Evolutionary conservation across 2,888 invertebrate species (phyloP).

Genomic region (Crepidodera aurea): DNA sequence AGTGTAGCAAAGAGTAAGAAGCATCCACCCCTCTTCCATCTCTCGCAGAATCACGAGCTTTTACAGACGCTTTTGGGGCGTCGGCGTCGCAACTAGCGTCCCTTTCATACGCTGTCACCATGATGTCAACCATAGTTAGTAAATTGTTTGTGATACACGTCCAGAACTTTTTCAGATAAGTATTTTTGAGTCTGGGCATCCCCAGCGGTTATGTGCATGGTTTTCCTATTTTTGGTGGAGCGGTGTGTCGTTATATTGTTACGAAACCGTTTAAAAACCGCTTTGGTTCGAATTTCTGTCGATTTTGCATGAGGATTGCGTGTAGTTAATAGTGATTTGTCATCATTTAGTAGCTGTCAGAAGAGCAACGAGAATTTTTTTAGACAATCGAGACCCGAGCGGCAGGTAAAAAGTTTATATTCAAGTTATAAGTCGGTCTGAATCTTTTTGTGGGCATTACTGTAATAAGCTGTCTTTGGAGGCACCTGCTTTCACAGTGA

Average conservation of each 20-base stretch:
- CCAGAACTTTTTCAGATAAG: constrained; percentile 42
- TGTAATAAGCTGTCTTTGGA: constrained; percentile 3
- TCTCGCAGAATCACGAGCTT: constrained; percentile 58
- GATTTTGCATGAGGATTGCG: constrained; percentile 51
- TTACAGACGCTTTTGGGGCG: constrained; percentile 59
- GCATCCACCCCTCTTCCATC: constrained; percentile 48
- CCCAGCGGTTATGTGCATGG: constrained; percentile 24
- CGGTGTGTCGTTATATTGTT: constrained; percentile 23
- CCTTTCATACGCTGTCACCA: constrained; percentile 50
- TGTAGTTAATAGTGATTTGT: constrained; percentile 55
- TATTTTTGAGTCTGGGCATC: constrained; percentile 30
- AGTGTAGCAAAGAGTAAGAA: constrained; percentile 47
- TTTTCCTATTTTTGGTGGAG: constrained; percentile 3
- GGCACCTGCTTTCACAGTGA: neutral
- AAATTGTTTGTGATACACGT: constrained; percentile 50
- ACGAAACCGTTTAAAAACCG: constrained; percentile 45
- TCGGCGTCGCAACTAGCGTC: constrained; percentile 56
- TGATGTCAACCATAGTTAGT: constrained; percentile 51
- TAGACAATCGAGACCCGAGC: constrained; percentile 37
- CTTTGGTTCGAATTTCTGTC: constrained; percentile 35
- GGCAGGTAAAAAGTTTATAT: constrained; percentile 45
- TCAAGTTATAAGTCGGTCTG: constrained; percentile 28
- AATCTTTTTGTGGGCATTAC: constrained; percentile 39
- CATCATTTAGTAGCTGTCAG: constrained; percentile 56
- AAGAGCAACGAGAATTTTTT: constrained; percentile 38